Evolutionary conservation across 2,888 invertebrate genomes (phyloP), one percentile per base, ranked within the genome.

Genomic region (Formica aserva): DNA sequence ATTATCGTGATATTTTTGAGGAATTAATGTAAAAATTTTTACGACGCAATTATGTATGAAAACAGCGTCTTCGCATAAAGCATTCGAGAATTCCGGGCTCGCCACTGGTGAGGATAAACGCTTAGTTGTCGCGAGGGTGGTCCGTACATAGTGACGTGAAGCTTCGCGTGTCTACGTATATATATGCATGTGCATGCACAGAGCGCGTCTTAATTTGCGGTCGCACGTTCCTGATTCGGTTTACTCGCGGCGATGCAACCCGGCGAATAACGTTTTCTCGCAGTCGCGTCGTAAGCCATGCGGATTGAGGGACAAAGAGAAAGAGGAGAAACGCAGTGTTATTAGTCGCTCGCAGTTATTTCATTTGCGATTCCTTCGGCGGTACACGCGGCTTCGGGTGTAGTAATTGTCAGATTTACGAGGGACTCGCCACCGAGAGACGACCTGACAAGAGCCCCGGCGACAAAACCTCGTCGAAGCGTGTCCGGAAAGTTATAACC

Each of bases 171-270:
- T 32, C 62, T 8, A 22, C 22, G 35, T 22, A n/a, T 26, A 77
- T 38, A 15, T 41, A 8, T 55, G 38, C 38, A 26, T 3, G 29
- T 35, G 48, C 71, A 67, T 29, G 77, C 78, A 85, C 74, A 77
- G 66, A 78, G 85, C 85, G 87, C 86, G 78, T 90, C 91, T 91
- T 91, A 91, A 91, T 91, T 91, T 90, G 91, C 89, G 90, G 86
- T 91, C 80, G 85, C 85, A 85, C 87, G 86, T 88, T 87, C 88
- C 89, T 91, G 88, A 88, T 91, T 91, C 87, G 86, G 87, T 85
- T 87, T 89, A 89, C 85, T 71, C 78, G 71, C 85, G 83, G 63
- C 74, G 76, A 57, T 82, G 77, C 84, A 67, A 81, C 78, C 76
- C 76, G 77, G 67, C 80, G 82, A 85, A 80, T 83, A 82, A 86